Evolutionary conservation across 2,797 vertebrate genomes (phyloP), one percentile per base, ranked within the genome.

Genomic region (Hypotaenidia philippensis): DNA sequence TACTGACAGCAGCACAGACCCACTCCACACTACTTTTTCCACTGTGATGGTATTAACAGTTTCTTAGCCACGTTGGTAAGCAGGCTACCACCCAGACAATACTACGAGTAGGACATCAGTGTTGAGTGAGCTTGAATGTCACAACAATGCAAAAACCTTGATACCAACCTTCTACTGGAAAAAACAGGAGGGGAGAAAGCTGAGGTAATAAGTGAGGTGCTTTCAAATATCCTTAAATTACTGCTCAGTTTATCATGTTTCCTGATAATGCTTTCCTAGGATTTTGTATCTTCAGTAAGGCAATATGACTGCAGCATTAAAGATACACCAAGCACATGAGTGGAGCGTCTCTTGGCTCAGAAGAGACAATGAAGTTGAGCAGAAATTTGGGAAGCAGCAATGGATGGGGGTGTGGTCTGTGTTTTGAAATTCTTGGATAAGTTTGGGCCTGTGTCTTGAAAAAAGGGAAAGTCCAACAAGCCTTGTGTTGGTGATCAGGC

Each of bases 241-340:
- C 10, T 25, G n/a, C 6, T 69, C 26, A 34, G 19, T 59, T 78
- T 52, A 38, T 41, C 47, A 9, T 13, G 7, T 53, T 49, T 45
- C 29, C 59, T 57, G 10, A 1, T 6, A 76, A 49, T 31, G 18
- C 13, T 29, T 63, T 63, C 14, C 40, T 7, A 59, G 57, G 45
- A 55, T 45, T 75, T 66, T 78, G 17, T 10, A 38, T n/a, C 34
- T 61, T 34, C 83, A 52, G 36, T 47, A 60, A 76, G 34, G 31
- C 59, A 44, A 26, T 7, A 23, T 0, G 2, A 44, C 8, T 27
- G 31, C 16, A 49, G n/a, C 22, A 13, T 19, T 64, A 34, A 47
- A 66, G 36, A 29, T 6, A 31, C 11, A 76, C 3, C 12, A 38
- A 65, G 34, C 22, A 40, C 0, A 1, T 0, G 1, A n/a, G 31